A percentile compares a stretch with the other conserved stretches of the same genome.
phyloP scores from a whole-genome alignment of 2,888 invertebrate genomes.

The Acanthococcus lagerstroemiae region DNA sequence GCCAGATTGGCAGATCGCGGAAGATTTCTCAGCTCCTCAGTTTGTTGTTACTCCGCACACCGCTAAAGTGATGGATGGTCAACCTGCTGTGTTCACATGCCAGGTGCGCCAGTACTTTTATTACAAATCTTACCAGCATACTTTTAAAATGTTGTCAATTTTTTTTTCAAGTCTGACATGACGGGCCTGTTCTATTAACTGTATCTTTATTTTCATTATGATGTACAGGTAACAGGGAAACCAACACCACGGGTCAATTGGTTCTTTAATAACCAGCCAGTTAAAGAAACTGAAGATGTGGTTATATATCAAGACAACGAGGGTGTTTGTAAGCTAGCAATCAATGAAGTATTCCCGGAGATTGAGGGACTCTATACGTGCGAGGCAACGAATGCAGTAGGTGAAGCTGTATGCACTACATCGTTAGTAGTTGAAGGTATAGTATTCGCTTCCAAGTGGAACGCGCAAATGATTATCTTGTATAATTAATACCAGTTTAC shows the following conservation, averaged over 20 bases:
- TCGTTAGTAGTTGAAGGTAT: slow-evolving; percentile 73
- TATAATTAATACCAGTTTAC: background rate
- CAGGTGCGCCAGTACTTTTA: too few species aligned
- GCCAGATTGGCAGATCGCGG: slow-evolving; percentile 46
- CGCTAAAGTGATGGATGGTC: slow-evolving; percentile 78
- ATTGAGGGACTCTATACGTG: slow-evolving; percentile 80
- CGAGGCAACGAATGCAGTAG: slow-evolving; percentile 68
- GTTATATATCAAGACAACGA: slow-evolving; percentile 57
- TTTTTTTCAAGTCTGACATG: background rate
- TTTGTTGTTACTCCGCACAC: slow-evolving; percentile 65
- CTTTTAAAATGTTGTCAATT: background rate
- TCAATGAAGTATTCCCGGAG: slow-evolving; percentile 82
- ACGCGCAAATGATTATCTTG: too few species aligned
- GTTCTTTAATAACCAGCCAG: slow-evolving; percentile 61
- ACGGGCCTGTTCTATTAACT: background rate
- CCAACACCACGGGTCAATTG: slow-evolving; percentile 72
- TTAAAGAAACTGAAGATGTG: slow-evolving; percentile 68
- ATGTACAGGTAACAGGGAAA: slow-evolving; percentile 46
- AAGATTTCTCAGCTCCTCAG: slow-evolving; percentile 59
- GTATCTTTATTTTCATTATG: too few species aligned
- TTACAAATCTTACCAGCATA: too few species aligned
- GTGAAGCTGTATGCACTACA: slow-evolving; percentile 67
- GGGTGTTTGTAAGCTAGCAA: slow-evolving; percentile 67
- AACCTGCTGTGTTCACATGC: slow-evolving; percentile 64
- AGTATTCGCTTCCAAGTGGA: too few species aligned